Base-by-base conservation (phyloP, 2,113 vertebrate genomes). In the Mugil cephalus region DNA sequence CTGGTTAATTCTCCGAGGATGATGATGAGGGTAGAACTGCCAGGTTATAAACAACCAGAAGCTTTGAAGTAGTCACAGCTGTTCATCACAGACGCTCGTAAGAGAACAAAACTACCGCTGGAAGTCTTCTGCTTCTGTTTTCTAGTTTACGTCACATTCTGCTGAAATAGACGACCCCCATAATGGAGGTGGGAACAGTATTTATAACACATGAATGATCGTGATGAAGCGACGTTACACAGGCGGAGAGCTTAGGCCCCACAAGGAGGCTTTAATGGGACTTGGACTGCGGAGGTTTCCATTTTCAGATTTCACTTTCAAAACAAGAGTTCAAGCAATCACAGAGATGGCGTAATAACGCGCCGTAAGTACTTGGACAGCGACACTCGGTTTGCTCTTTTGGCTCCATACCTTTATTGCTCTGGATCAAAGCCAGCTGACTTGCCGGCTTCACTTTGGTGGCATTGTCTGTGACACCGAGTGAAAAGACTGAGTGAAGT, bases 21-120 rank as follows among this genome's bases (percentile, higher is more conserved):
- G 68, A 48, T 35, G 68, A 68, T 70, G 63, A 80, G 61, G 72
- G 53, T 48, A 67, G 52, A 45, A 64, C 14, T 40, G 67, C 7
- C 38, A 45, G 55, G 60, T 80, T 52, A 45, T 54, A 59, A 82
- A 61, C 51, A 84, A 65, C 19, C 39, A 18, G 40, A 7, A 38
- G 68, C 77, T 74, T 34, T 77, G 69, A 82, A 83, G 74, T 7
- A 36, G 59, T 39, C 21, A 46, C 67, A 64, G 61, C 56, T 77
- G 65, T 58, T 74, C 48, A 69, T 17, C 60, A 47, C 7, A 40
- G 15, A 48, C 24, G 8, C 6, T 1, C 35, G 12, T 2, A 14
- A 67, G 18, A 51, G 48, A 45, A 60, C 43, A 39, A 38, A 62
- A 69, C 46, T 55, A 46, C 24, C 19, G 47, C 50, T 30, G 36